Evolutionary conservation across 2,888 invertebrate genomes (phyloP).

Genomic region (Ichneumon xanthorius): DNA sequence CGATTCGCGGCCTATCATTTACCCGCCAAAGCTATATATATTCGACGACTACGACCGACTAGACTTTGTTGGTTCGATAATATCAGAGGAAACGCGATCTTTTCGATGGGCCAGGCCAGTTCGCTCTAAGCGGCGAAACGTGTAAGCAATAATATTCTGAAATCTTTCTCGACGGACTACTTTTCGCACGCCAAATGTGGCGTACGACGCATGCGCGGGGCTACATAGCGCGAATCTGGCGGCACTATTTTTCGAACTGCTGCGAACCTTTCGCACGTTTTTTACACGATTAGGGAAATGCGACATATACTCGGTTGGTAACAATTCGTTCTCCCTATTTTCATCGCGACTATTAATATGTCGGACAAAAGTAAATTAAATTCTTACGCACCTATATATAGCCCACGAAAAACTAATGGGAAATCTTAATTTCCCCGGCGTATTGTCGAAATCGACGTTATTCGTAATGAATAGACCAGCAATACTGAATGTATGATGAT

Average conservation of each 20-base stretch:
- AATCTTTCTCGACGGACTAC: constrained; percentile 8
- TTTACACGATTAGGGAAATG: background rate
- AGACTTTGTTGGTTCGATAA: background rate
- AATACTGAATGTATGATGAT: too few species aligned
- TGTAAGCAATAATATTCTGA: background rate
- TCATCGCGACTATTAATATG: too few species aligned
- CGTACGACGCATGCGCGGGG: background rate
- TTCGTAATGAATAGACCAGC: too few species aligned
- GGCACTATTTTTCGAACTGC: background rate
- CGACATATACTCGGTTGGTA: background rate
- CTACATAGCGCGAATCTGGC: background rate
- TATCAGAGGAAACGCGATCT: background rate
- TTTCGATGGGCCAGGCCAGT: background rate
- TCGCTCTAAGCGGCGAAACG: background rate
- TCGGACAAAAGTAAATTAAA: too few species aligned
- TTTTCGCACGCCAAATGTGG: constrained; percentile 12
- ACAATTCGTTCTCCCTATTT: too few species aligned
- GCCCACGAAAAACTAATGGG: too few species aligned
- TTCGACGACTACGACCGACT: background rate
- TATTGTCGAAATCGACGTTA: too few species aligned
- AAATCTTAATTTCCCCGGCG: too few species aligned
- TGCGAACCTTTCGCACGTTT: background rate
- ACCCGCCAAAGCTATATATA: constrained; percentile 33
- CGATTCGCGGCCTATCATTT: constrained; percentile 9
- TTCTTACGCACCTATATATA: too few species aligned